Conservation (phyloP, 2,797 vertebrate species). For the Psittacula echo region DNA sequence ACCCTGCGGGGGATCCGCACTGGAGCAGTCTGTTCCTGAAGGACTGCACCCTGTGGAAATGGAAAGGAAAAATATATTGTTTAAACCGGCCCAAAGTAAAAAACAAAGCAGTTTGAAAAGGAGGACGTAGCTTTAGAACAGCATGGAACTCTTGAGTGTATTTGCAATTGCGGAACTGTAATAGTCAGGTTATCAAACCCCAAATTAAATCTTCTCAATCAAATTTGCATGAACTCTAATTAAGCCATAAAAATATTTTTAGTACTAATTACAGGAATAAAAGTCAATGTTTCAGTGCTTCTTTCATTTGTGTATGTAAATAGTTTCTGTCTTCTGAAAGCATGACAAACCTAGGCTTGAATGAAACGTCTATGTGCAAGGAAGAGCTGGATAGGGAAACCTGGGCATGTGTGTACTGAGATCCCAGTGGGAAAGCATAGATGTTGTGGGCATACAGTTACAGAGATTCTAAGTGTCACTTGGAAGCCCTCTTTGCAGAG, state of each 20-base stretch:
- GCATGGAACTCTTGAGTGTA: not conserved
- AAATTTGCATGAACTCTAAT: slow-evolving; percentile 62
- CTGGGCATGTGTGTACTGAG: not conserved
- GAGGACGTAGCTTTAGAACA: not conserved
- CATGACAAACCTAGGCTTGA: not conserved
- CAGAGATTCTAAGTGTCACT: not conserved
- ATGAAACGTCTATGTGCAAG: not conserved
- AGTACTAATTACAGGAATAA: slow-evolving; percentile 66
- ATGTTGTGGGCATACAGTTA: not conserved
- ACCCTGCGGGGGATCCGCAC: not conserved
- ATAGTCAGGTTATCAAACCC: slow-evolving; percentile 5
- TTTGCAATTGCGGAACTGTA: not conserved
- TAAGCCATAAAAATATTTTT: slow-evolving; percentile 65
- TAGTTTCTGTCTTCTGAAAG: not conserved
- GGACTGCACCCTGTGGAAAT: not conserved
- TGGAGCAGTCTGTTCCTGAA: not conserved
- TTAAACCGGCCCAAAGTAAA: not conserved
- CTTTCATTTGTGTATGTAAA: slow-evolving; percentile 37
- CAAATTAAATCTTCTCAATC: slow-evolving; percentile 20
- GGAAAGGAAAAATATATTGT: not conserved
- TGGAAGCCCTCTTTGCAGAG: not conserved
- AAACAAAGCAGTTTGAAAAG: not conserved
- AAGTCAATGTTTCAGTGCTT: slow-evolving; percentile 25
- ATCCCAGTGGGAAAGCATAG: not conserved
- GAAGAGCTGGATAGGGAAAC: not conserved